Evolutionary conservation across 2,797 vertebrate genomes (phyloP), one percentile per base, ranked within the genome.

Genomic region (Myoxocephalus aenaeus): DNA sequence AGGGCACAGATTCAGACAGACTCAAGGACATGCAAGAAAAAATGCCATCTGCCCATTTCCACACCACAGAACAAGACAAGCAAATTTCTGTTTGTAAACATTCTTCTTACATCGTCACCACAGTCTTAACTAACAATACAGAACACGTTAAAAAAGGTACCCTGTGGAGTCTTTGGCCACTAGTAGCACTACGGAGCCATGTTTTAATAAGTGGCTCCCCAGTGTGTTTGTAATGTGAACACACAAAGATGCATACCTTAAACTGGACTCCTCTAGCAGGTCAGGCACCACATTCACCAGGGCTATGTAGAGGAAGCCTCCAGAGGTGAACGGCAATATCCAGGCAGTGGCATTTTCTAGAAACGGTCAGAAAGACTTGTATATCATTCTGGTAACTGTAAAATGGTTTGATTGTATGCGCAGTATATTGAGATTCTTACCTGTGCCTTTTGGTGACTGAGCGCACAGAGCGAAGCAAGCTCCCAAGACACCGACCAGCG

Each of bases 231-330:
- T 15, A 59, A 65, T 34, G 32, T 22, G 6, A 64, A 58, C 22
- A n/a, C 0, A 57, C 5, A 44, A 10, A 15, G 15, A 56, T 20
- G 5, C 29, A 29, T 82, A 95, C 96, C 94, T 93, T 38, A 94
- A 85, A 87, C 96, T 96, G 69, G 96, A 96, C 89, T 99, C 98
- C 70, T 98, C 93, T 2, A 99, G 82, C 75, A 99, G 96, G 92
- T 99, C 98, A 10, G 98, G 98, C 82, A 99, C 93, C 73, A 99
- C 97, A 9, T 96, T 99, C 82, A 99, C 97, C 95, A 99, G 92
- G 65, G 98, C 98, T 2, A 99, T 99, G 89, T 99, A 99, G 72
- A 99, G 96, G 81, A 99, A 99, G 44, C 98, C 97, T 57, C 98
- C 98, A 0, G 98, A 97, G 29, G 97, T 98, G 92, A 99, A 99